Evolutionary conservation across 1,140 invertebrate species (phyloP), one percentile per base, ranked within the genome.

Genomic region (Lycorma delicatula): DNA sequence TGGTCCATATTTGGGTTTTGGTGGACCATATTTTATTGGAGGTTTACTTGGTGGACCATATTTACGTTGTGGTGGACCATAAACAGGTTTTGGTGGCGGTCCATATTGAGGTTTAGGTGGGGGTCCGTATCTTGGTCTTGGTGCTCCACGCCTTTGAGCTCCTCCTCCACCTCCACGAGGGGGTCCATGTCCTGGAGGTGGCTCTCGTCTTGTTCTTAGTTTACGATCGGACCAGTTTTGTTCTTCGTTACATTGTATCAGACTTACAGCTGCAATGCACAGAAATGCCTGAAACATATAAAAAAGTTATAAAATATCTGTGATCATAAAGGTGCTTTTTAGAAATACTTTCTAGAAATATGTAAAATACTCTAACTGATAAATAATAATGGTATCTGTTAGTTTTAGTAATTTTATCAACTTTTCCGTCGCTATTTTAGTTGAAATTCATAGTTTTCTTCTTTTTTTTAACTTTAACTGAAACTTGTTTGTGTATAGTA

Each of bases 1-100:
- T 9, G 67, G 63, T 12, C 66, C 64, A 58, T 66, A 67, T n/a
- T 28, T 27, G 7, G 60, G 22, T 41, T 62, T 60, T 6, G 60
- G 60, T 16, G 56, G 60, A n/a, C 61, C 61, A 44, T 53, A 56
- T 18, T 41, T 60, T 4, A 34, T 13, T 5, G 49, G 29, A 5
- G 50, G 49, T 34, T 44, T 44, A 20, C 41, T 22, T 57, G 56
- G 56, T 25, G 56, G 56, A 3, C 56, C 56, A 41, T 57, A 57
- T 18, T 50, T 50, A 5, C 41, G 49, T 22, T 59, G 47, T 6
- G 57, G 51, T 27, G 57, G 57, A 23, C 61, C 61, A 28, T 62
- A 62, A 1, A 18, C 13, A 9, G 54, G 38, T 55, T 60, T 56
- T 1, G 50, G 47, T 9, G n/a, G 31, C 22, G 41, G 25, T 12